Evolutionary conservation across 2,113 vertebrate species (phyloP), one percentile per base, ranked within the genome.

Genomic region (Onychorhynchus coronatus): DNA sequence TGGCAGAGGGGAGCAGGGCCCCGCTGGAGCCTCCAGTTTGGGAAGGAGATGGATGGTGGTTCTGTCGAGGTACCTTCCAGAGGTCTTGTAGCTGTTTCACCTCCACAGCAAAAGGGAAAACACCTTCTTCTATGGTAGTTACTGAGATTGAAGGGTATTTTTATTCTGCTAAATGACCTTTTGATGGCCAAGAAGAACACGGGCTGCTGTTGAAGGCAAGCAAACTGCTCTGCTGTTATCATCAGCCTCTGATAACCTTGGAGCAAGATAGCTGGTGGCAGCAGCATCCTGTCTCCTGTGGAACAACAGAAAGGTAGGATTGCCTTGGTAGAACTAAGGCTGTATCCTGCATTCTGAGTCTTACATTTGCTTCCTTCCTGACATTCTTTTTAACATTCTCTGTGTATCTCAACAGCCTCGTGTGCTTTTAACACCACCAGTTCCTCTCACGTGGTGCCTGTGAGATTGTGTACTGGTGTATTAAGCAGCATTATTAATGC

Each of bases 381-480:
- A 10, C 9, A 49, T 61, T 86, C 12, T 68, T 4, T 70, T 78
- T 22, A 20, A 27, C 14, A 8, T 11, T 2, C 23, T 44, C 18
- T 41, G 74, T 8, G 6, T 20, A 6, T 17, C 55, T 66, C 42
- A 12, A 31, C 46, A 35, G 9, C 9, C 11, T 14, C 7, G 8
- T 19, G 18, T 80, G 41, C 14, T 59, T 15, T 28, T 62, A 16
- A 3, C 15, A 12, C 22, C 66, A 52, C 13, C 12, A 56, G 61
- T n/a, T 81, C 14, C 6, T 19, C 62, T 68, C 47, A 5, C 2
- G 0, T 2, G 15, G 56, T 25, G 19, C 8, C 49, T 53, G 50
- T 52, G 50, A 52, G 25, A 9, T 28, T 52, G 50, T 28, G 49
- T 15, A 15, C 27, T 50, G 49, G 49, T 63, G 33, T 35, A 3